Evolutionary conservation across 2,113 vertebrate species (phyloP).

Genomic region (Montifringilla adamsi): DNA sequence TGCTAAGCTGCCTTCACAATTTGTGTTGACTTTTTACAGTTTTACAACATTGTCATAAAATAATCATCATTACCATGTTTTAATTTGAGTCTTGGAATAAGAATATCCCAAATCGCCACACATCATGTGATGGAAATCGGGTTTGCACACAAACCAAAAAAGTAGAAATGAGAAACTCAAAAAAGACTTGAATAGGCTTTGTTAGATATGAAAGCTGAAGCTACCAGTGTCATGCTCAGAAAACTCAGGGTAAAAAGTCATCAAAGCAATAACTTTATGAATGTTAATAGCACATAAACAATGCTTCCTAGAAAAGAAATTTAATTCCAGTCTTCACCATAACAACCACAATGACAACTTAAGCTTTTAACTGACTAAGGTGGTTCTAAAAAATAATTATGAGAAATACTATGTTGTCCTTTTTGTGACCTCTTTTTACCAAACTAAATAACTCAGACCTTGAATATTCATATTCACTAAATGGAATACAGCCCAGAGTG

Average conservation of each 20-base stretch:
- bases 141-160: neutral
- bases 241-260: neutral
- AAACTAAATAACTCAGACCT: neutral
- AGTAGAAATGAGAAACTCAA: neutral
- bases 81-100: neutral
- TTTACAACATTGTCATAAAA: neutral
- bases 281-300: neutral
- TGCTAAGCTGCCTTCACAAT: neutral
- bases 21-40: neutral
- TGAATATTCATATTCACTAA: slow-evolving; percentile 42
- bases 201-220: neutral
- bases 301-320: neutral
- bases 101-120: neutral
- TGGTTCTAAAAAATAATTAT: neutral
- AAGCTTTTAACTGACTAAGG: neutral
- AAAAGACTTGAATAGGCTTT: neutral
- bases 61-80: neutral
- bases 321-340: neutral
- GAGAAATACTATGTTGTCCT: neutral
- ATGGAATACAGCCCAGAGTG: neutral
- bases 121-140: neutral
- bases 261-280: neutral
- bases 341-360: neutral
- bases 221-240: neutral
- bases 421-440: neutral